phyloP scores from a whole-genome alignment of 2,888 invertebrate genomes.

The Synergus gifuensis region DNA sequence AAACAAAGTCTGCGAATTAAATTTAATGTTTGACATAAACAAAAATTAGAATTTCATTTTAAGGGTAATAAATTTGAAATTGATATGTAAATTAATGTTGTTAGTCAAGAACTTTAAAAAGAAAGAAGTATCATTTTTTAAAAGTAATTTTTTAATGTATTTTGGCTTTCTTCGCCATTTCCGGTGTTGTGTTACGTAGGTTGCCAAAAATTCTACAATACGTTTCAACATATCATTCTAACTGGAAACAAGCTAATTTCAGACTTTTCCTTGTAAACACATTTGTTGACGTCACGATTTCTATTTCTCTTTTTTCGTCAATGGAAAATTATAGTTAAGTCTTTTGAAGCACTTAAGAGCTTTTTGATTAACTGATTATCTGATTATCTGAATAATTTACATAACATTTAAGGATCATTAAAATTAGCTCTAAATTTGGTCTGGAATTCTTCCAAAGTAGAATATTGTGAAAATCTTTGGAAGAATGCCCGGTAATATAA shows the following conservation, averaged over 20 bases:
- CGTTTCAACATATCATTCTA: neutral
- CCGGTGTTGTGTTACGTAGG: neutral
- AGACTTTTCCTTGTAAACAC: constrained; percentile 14
- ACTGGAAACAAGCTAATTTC: constrained; percentile 1
- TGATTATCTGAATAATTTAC: neutral
- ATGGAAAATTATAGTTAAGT: neutral
- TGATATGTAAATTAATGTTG: neutral
- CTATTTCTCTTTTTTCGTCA: neutral
- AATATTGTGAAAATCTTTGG: constrained; percentile 29
- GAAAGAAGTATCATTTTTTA: neutral
- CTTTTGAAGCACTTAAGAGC: neutral
- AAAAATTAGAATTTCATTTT: neutral
- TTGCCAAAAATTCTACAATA: constrained; percentile 29
- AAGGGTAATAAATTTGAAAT: neutral
- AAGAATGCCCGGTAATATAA: constrained; percentile 25
- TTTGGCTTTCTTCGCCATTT: constrained; percentile 10
- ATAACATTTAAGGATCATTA: neutral
- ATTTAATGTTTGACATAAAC: neutral
- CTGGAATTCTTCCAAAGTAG: constrained; percentile 18
- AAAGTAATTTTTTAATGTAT: neutral
- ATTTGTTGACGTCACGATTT: neutral
- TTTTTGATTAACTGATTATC: neutral
- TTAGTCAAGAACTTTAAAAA: neutral
- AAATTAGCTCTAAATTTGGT: neutral
- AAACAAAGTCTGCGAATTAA: neutral